These are phyloP conservation scores for Okapia johnstoni DNA, from an alignment of 2,113 vertebrate genomes.

Conservation along the genomic window DNA sequence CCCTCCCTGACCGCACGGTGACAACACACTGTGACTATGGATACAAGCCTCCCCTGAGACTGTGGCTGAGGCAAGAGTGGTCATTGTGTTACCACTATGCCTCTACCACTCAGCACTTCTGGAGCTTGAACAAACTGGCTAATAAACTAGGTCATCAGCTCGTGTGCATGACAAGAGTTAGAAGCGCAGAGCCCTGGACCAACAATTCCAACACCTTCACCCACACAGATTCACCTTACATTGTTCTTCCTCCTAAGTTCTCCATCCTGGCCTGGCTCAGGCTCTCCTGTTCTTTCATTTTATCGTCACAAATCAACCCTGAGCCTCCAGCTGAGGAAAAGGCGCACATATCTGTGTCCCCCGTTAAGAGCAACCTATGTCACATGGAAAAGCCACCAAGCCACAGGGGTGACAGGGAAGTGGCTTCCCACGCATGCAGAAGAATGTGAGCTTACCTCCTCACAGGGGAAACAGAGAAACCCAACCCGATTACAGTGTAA, in stretches of 20 bases:
- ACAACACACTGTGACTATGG: not conserved
- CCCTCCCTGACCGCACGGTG: not conserved
- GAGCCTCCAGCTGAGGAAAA: not conserved
- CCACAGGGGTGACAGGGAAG: constrained; percentile 3
- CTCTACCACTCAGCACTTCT: not conserved
- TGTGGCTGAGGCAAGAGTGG: not conserved
- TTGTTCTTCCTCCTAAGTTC: not conserved
- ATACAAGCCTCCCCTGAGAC: not conserved
- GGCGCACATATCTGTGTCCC: not conserved
- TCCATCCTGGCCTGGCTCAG: not conserved
- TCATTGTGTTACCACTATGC: not conserved
- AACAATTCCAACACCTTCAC: not conserved
- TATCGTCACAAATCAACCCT: not conserved
- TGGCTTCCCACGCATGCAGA: not conserved
- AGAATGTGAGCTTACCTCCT: constrained; percentile 43
- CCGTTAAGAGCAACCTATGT: not conserved
- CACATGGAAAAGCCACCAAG: constrained; percentile 25
- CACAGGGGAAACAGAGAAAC: constrained; percentile 32
- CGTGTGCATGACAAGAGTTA: not conserved
- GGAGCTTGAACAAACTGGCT: not conserved
- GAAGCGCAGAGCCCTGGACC: not conserved
- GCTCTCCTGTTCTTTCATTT: not conserved
- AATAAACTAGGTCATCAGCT: not conserved
- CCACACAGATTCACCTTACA: not conserved
- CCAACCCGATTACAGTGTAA: constrained; percentile 15